phyloP scores from a whole-genome alignment of 2,113 vertebrate genomes.

The Euleptes europaea region DNA sequence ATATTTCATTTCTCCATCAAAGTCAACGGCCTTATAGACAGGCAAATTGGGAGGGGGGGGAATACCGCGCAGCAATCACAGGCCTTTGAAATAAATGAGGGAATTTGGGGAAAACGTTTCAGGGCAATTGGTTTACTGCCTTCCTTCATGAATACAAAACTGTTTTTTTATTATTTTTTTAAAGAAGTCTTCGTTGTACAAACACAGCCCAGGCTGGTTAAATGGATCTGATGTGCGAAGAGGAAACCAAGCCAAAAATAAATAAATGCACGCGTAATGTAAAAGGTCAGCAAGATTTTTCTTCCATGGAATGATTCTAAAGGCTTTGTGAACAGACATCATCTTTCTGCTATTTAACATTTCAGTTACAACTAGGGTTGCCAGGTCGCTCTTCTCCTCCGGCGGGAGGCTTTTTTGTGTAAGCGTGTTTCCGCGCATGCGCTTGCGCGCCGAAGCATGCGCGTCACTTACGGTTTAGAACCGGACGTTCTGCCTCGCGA shows the following conservation, averaged over 20 bases:
- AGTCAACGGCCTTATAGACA: conserved; percentile 21
- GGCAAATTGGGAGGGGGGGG: conserved; percentile 13
- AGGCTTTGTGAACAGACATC: not conserved
- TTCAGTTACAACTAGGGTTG: no score
- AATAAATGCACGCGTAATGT: not conserved
- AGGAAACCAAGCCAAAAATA: conserved; percentile 27
- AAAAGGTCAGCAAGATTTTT: conserved; percentile 3
- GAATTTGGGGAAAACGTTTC: conserved; percentile 25
- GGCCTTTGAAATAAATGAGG: conserved; percentile 34
- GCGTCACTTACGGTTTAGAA: no score
- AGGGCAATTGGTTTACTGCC: conserved; percentile 21
- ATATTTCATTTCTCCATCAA: conserved; percentile 56
- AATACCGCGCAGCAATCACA: conserved; percentile 8
- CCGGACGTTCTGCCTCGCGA: no score
- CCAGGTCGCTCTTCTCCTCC: no score
- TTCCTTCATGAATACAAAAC: conserved; percentile 13
- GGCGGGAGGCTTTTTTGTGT: no score
- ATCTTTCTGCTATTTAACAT: conserved; percentile 28
- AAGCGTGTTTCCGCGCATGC: no score
- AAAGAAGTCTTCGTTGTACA: conserved; percentile 8
- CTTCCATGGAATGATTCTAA: not conserved
- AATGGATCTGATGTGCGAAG: not conserved
- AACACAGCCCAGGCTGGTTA: conserved; percentile 22
- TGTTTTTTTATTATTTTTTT: conserved; percentile 8
- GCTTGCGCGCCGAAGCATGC: no score